Percentiles rank a stretch among this genome's conserved stretches.
Conservation (phyloP, 1,140 invertebrate genomes). For the Drosophila albomicans region DNA sequence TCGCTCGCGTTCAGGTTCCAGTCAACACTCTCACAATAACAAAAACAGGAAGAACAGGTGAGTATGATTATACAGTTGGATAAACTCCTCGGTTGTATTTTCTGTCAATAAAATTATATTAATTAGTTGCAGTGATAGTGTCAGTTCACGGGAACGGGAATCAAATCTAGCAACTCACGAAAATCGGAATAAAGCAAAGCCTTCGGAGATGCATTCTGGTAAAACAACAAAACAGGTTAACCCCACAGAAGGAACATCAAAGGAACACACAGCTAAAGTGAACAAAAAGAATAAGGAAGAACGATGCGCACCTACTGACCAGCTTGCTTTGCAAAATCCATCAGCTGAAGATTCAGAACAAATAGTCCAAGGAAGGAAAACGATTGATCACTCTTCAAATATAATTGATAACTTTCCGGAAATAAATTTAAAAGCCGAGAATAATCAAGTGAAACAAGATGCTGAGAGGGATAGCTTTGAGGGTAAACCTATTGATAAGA, state of each 20-base stretch:
- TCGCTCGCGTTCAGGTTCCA: conserved; percentile 38
- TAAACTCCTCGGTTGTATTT: not conserved
- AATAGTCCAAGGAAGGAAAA: not conserved
- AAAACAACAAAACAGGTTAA: conserved; percentile 9
- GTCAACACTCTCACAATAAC: conserved; percentile 1
- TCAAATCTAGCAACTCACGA: not conserved
- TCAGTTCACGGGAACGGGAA: not conserved
- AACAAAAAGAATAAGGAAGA: not conserved
- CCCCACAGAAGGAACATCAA: not conserved
- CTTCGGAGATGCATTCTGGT: conserved; percentile 4
- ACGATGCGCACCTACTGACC: not conserved
- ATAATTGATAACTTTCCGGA: no score
- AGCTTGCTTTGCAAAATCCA: not conserved
- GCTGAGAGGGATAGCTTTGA: not conserved
- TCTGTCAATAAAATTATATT: conserved; percentile 10
- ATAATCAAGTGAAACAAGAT: not conserved
- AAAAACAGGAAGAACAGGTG: conserved; percentile 36
- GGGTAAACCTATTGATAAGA: no score
- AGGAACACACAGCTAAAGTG: not conserved
- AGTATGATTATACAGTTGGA: not conserved
- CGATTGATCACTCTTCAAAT: no score
- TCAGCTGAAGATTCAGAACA: not conserved
- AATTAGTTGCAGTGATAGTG: conserved; percentile 16
- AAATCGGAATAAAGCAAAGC: not conserved
- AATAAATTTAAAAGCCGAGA: no score